Conservation (phyloP, 37 sponge, comb jelly and placozoan species). For the Theonella swinhoei region DNA sequence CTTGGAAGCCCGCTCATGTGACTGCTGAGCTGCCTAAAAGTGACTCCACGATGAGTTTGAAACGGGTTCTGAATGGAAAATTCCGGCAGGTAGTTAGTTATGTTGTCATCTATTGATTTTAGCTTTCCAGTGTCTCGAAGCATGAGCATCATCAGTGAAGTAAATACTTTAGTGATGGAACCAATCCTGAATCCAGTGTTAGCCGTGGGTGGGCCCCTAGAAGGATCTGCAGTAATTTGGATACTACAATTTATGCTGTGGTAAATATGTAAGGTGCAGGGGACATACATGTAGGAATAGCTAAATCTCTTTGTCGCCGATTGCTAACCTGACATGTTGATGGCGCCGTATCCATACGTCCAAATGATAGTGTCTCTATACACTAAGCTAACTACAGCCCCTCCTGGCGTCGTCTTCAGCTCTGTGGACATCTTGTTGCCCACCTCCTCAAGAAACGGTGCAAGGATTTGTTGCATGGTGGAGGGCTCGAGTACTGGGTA, state of each 20-base stretch:
- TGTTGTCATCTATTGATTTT: conserved; percentile 51
- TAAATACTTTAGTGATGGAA: conserved; percentile 75
- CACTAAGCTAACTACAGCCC: conserved; percentile 66
- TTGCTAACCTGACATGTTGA: conserved; percentile 52
- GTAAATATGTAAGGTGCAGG: background rate
- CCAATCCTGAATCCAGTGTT: conserved; percentile 77
- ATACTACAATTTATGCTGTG: background rate
- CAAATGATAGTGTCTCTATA: conserved; percentile 60
- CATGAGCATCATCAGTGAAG: conserved; percentile 61
- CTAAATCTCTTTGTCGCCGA: too few species aligned
- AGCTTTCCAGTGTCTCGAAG: conserved; percentile 52
- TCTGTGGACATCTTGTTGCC: conserved; percentile 18
- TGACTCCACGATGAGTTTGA: conserved; percentile 61
- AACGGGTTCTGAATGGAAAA: conserved; percentile 70
- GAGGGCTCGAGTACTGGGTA: background rate
- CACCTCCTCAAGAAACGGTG: conserved; percentile 11
- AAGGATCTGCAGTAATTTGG: conserved; percentile 45
- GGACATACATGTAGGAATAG: too few species aligned
- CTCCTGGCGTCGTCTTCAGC: conserved; percentile 43
- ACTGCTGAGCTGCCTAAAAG: conserved; percentile 69
- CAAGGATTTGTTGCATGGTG: conserved; percentile 10
- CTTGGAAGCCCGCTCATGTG: conserved; percentile 81
- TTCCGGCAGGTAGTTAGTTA: conserved; percentile 45
- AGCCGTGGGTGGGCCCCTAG: conserved; percentile 43
- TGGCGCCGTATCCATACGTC: conserved; percentile 57